A percentile compares a stretch with the other conserved stretches of the same genome.
Conservation (phyloP, 2,113 vertebrate genomes). For the Coturnix japonica region DNA sequence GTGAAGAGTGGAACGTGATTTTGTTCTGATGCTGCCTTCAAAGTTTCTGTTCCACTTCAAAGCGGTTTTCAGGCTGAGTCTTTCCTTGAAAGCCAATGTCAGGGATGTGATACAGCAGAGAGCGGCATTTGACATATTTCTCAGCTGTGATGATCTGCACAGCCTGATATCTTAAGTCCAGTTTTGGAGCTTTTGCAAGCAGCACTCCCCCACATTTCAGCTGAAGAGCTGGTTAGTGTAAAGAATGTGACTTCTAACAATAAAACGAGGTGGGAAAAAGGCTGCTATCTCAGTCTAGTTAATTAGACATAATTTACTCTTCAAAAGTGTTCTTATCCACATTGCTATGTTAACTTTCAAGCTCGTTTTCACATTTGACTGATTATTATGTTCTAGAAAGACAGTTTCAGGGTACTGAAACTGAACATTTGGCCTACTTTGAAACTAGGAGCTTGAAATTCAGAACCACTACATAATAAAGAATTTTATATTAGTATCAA, state of each 20-base stretch:
- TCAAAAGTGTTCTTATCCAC: slow-evolving; percentile 12
- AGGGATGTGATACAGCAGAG: neutral
- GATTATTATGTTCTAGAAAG: slow-evolving; percentile 18
- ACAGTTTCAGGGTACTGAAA: slow-evolving; percentile 21
- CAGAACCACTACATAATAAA: slow-evolving; percentile 7
- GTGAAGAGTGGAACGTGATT: slow-evolving; percentile 7
- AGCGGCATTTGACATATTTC: slow-evolving; percentile 3
- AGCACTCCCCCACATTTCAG: neutral
- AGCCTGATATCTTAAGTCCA: neutral
- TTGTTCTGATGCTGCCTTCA: slow-evolving; percentile 29
- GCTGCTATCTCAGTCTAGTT: neutral
- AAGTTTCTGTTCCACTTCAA: slow-evolving; percentile 52
- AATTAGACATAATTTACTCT: slow-evolving; percentile 43
- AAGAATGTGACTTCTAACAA: slow-evolving; percentile 13
- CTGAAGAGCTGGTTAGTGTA: neutral
- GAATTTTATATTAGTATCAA: slow-evolving; percentile 39
- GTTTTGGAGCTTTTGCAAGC: neutral
- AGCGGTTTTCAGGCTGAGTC: slow-evolving; percentile 21
- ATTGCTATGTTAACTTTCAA: slow-evolving; percentile 9
- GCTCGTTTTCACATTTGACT: slow-evolving; percentile 25
- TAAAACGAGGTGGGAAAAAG: neutral
- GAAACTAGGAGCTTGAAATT: slow-evolving; percentile 7
- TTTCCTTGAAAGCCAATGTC: neutral
- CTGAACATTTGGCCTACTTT: slow-evolving; percentile 34
- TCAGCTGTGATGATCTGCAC: neutral